phyloP scores from a whole-genome alignment of 2,113 vertebrate species.

The Lepus americanus region DNA sequence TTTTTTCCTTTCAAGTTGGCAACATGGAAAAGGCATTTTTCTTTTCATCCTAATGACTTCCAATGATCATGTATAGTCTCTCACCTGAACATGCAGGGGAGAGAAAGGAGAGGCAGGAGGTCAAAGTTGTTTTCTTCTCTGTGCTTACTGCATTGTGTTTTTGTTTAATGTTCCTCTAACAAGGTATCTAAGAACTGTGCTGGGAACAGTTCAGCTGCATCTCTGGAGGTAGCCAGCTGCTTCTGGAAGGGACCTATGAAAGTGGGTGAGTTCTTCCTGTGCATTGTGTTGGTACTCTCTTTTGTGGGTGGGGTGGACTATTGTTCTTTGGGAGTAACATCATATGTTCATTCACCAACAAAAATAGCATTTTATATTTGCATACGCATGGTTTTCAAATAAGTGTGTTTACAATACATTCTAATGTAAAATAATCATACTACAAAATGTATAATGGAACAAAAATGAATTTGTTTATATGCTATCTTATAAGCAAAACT shows the following conservation, averaged over 20 bases:
- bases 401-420: constrained; percentile 1
- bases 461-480: not conserved
- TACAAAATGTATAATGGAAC: not conserved
- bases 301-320: not conserved
- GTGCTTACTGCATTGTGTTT: not conserved
- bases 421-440: not conserved
- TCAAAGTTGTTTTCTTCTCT: not conserved
- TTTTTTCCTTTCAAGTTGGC: not conserved
- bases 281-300: not conserved
- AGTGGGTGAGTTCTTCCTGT: not conserved
- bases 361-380: not conserved
- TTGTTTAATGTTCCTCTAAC: not conserved
- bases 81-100: not conserved
- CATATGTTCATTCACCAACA: not conserved
- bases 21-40: not conserved
- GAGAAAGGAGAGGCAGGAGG: not conserved
- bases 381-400: not conserved
- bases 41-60: not conserved
- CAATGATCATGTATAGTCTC: not conserved
- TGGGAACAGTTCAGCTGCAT: not conserved
- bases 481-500: not conserved
- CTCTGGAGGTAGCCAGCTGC: not conserved
- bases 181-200: not conserved
- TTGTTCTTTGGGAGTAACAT: not conserved
- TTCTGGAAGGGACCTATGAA: not conserved